Conservation (phyloP, 2,888 invertebrate species). For the Aspidiotus rigidus region DNA sequence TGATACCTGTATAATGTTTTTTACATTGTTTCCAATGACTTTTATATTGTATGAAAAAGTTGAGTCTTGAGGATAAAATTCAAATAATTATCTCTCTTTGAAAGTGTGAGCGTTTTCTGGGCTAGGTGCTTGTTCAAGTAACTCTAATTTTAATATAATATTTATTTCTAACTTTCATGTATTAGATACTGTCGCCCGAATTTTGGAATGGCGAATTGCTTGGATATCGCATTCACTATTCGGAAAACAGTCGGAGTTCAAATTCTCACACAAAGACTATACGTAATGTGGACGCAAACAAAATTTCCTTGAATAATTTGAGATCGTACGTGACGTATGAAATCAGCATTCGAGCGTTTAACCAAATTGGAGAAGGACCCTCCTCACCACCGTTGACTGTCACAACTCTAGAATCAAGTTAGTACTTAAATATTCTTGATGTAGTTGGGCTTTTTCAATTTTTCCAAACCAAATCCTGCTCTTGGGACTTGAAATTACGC, state of each 20-base stretch:
- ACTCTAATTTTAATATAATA: neutral
- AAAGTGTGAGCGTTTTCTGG: too few species aligned
- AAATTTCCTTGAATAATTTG: constrained; percentile 50
- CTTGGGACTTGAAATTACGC: too few species aligned
- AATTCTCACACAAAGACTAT: constrained; percentile 38
- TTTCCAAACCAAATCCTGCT: too few species aligned
- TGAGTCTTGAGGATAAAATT: too few species aligned
- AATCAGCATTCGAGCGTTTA: constrained; percentile 68
- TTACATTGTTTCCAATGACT: too few species aligned
- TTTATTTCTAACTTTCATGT: neutral
- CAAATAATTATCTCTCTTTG: too few species aligned
- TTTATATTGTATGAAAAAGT: too few species aligned
- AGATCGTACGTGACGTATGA: constrained; percentile 71
- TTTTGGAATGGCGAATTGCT: constrained; percentile 44
- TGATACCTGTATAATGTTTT: too few species aligned
- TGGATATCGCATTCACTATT: constrained; percentile 46
- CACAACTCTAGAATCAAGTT: constrained; percentile 42
- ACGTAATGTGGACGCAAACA: constrained; percentile 39
- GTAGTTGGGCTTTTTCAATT: neutral
- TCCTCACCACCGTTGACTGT: constrained; percentile 37
- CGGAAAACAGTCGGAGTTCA: constrained; percentile 38
- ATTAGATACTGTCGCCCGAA: constrained; percentile 21
- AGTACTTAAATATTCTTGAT: constrained; percentile 3
- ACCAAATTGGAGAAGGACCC: constrained; percentile 69
- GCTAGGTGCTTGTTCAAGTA: too few species aligned